A percentile compares a stretch with the other conserved stretches of the same genome.
These are phyloP conservation scores for Amitus sp. DNA, from an alignment of 2,888 invertebrate species.

Conservation along the genomic window DNA sequence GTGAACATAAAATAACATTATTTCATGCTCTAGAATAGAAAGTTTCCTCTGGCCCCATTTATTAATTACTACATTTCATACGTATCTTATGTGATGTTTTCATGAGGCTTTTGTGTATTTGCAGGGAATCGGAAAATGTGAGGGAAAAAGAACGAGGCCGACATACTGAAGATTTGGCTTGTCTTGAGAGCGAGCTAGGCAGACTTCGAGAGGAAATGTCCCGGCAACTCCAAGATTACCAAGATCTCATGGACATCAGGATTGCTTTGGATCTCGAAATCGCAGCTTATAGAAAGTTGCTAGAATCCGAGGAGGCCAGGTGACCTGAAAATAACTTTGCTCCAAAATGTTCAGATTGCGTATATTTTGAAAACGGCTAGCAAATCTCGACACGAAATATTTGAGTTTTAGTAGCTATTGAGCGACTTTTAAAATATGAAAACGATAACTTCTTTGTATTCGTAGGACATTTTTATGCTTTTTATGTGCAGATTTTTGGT, in stretches of 20 bases:
- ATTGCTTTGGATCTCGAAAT: slow-evolving; percentile 90
- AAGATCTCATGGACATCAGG: slow-evolving; percentile 96
- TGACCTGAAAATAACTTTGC: too few species aligned
- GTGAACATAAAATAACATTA: too few species aligned
- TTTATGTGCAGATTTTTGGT: neutral
- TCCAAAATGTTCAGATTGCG: too few species aligned
- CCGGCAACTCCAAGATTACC: slow-evolving; percentile 90
- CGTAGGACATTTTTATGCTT: neutral
- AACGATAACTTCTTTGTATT: neutral
- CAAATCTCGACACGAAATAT: too few species aligned
- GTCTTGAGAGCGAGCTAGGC: slow-evolving; percentile 81
- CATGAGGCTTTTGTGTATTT: slow-evolving; percentile 56
- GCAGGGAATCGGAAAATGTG: slow-evolving; percentile 83
- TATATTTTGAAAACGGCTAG: neutral
- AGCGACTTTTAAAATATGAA: slow-evolving; percentile 1
- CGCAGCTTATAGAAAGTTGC: slow-evolving; percentile 86
- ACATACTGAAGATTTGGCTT: slow-evolving; percentile 78
- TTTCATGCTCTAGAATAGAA: too few species aligned
- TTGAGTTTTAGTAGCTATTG: too few species aligned
- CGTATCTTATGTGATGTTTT: too few species aligned
- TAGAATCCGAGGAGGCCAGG: slow-evolving; percentile 86
- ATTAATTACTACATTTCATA: too few species aligned
- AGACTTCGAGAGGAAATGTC: slow-evolving; percentile 87
- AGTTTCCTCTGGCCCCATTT: too few species aligned
- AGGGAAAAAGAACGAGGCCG: slow-evolving; percentile 83